Base-by-base conservation (phyloP, 1,140 invertebrate genomes). In the Orius insidiosus region DNA sequence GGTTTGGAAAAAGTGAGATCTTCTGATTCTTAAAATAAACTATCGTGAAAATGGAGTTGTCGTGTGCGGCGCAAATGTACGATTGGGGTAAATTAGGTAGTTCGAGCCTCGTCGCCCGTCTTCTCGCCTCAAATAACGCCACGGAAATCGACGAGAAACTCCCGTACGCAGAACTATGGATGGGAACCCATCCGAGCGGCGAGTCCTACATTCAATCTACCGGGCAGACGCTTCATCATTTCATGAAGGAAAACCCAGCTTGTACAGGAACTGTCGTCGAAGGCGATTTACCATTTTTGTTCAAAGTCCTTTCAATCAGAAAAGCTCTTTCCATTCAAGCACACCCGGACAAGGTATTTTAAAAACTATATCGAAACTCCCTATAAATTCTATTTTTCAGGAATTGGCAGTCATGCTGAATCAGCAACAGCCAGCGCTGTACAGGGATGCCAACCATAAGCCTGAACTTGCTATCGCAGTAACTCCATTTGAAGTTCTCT, bases 391-490 rank as follows among this genome's bases (percentile, higher is more conserved):
- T 54, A 56, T n/a, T 43, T 64, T 59, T 18, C 51, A 90, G 86
- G 68, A 71, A 54, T 76, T 82, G 63, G 95, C 95, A 30, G 76
- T 82, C 60, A 58, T 76, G 52, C 67, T 99, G 2, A 78, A 96
- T 60, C 59, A 61, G 46, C 60, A 68, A 38, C 69, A 75, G 37
- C 92, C 95, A 5, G 69, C 85, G 38, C 68, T 93, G 53, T 99
- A 99, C 62, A 94, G 89, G 60, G 96, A 99, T 70, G 63, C 78
- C 9, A 98, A 99, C 68, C 94, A 99, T 57, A 99, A 99, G 63
- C 96, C 96, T 7, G 96, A 99, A 67, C 71, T 99, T 61, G 86
- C 92, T 0, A 85, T 98, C 57, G 94, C 95, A 3, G 56, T 99
- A 5, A 95, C 92, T 40, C 70, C 75, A n/a, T 16, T 99, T 68